Evolutionary conservation across 2,113 vertebrate genomes (phyloP), one percentile per base, ranked within the genome.

Genomic region (Lepisosteus oculatus): DNA sequence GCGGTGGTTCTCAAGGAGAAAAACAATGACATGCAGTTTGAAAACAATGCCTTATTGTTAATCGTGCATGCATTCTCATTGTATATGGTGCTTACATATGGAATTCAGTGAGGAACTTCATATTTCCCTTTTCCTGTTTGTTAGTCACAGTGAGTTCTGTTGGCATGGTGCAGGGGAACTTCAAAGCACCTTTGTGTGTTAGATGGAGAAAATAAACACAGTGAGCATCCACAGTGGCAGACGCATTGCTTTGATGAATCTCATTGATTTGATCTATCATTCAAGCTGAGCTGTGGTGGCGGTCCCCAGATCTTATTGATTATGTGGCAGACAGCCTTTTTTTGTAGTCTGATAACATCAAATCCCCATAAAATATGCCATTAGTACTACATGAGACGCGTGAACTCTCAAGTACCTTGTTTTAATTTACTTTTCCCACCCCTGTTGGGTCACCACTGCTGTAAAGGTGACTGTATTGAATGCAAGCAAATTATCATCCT

Each of bases 321-420:
- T 29, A 29, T 29, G 29, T 29, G 29, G 29, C 29, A 29, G 29
- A 29, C 29, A 29, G 29, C 29, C 29, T 29, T 13, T 59, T 70
- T 59, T 47, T 61, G 12, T 12, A 42, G 42, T 71, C 68, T 69
- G 64, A 47, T 76, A 72, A 72, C 67, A 79, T 82, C 77, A 78
- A 63, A 47, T 64, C 59, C 57, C 61, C 71, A 82, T 83, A 79
- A 83, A 59, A 86, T 83, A 77, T 78, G 64, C 69, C 78, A 78
- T 80, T 86, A 67, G 67, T 68, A 67, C 67, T 79, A 77, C 82
- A 78, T 78, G 77, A 82, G 74, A 78, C 72, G 62, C 79, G 78
- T 80, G 78, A 76, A 80, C 64, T 76, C 63, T 77, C 74, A 74
- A 70, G 56, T 63, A 72, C 65, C 72, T 64, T 51, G 62, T 73